phyloP scores from a whole-genome alignment of 2,113 vertebrate genomes.

The Oenanthe oenanthe region DNA sequence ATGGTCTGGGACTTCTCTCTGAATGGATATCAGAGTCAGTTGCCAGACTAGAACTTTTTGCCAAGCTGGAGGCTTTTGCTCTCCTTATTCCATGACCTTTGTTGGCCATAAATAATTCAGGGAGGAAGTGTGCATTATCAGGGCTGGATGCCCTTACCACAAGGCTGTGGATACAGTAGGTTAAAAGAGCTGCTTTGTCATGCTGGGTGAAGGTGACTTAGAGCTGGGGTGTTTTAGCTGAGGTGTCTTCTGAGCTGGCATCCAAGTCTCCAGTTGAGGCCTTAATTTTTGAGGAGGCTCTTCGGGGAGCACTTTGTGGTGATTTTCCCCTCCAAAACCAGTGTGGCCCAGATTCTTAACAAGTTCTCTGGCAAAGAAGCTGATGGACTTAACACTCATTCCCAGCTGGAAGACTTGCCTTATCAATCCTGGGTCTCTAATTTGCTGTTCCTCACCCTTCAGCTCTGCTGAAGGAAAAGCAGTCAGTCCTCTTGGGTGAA shows the following conservation, averaged over 20 bases:
- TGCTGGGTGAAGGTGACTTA: not conserved
- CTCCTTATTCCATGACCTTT: not conserved
- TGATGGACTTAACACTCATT: not conserved
- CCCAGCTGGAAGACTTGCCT: not conserved
- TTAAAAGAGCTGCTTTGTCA: not conserved
- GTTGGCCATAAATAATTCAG: not conserved
- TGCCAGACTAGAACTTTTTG: not conserved
- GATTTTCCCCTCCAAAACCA: not conserved
- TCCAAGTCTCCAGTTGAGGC: not conserved
- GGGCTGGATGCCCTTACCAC: not conserved
- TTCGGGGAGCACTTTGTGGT: not conserved
- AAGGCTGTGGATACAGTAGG: not conserved
- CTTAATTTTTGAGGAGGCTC: not conserved
- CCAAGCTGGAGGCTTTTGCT: not conserved
- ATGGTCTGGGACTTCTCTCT: not conserved
- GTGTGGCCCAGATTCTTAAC: not conserved
- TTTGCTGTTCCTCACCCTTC: not conserved
- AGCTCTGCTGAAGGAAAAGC: not conserved
- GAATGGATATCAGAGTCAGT: not conserved
- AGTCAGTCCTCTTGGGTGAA: not conserved
- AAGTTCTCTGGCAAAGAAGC: not conserved
- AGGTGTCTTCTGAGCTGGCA: not conserved
- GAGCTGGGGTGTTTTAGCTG: not conserved
- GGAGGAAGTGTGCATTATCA: not conserved
- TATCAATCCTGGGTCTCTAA: not conserved